Evolutionary conservation across 2,797 vertebrate species (phyloP), one percentile per base, ranked within the genome.

Genomic region (Gambusia yucatana): DNA sequence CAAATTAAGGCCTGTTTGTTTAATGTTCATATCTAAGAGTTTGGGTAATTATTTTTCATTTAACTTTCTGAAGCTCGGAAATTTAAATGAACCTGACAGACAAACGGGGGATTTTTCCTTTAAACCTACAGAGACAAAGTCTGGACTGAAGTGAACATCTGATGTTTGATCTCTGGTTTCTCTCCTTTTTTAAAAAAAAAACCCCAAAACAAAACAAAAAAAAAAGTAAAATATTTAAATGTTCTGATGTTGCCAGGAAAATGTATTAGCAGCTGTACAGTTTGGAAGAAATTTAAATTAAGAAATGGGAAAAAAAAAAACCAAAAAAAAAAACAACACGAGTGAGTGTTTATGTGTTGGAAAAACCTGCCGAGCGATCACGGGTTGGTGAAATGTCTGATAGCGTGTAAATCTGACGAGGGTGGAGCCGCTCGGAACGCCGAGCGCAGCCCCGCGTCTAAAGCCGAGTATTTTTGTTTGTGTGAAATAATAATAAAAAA

Each of bases 381-480:
- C 17, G 7, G 7, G 33, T 7, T 43, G 6, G 63, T 84, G 22
- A 43, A 77, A 81, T 33, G 25, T 91, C 95, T 93, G 94, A 95
- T 94, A 93, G 94, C 94, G 73, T 73, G 77, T 78, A 36, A 41
- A 61, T 74, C 85, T 89, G 94, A 43, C 90, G 94, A 95, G 94
- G 92, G 96, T 57, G 90, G 88, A 96, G 96, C 94, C 91, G 95
- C 96, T 95, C 93, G 72, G 95, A 59, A 73, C 82, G 84, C 87
- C 84, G 85, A 85, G 87, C 84, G 47, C 80, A 88, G 84, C 82
- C 78, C 84, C 55, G 57, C 50, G 3, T 77, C 84, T 74, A 77
- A 81, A 96, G 96, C 96, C 96, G 94, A 94, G 95, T 75, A 85
- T 84, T 83, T 80, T 82, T 92, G 76, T 94, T 97, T 90, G 96